A percentile compares a stretch with the other conserved stretches of the same genome.
Conservation (phyloP, 1,140 invertebrate genomes). For the Drosophila funebris region DNA sequence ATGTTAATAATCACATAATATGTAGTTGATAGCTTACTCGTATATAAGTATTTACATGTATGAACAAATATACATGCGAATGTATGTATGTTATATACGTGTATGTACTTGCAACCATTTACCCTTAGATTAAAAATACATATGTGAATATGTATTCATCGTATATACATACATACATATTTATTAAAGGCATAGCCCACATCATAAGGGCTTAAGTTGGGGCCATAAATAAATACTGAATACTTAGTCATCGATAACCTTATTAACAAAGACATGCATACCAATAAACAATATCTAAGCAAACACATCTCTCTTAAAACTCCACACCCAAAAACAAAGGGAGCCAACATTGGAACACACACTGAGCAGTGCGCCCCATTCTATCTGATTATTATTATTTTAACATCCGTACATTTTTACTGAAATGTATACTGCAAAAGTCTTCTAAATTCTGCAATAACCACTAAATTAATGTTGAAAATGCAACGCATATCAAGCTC, state of each 20-base stretch:
- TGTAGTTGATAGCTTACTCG: constrained; percentile 62
- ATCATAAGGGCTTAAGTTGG: constrained; percentile 17
- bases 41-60: neutral
- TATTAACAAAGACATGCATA: neutral
- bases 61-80: neutral
- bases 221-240: constrained; percentile 27
- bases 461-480: constrained; percentile 49
- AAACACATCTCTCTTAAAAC: neutral
- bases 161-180: constrained; percentile 8
- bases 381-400: neutral
- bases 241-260: constrained; percentile 21
- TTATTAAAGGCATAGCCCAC: constrained; percentile 21
- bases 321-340: too few species aligned
- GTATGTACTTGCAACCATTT: neutral
- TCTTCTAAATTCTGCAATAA: constrained; percentile 36
- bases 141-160: constrained; percentile 9
- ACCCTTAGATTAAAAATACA: constrained; percentile 4
- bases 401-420: neutral
- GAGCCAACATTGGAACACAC: neutral
- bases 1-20: constrained; percentile 49
- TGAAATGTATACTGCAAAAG: neutral
- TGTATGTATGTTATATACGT: neutral
- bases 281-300: neutral
- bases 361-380: too few species aligned
- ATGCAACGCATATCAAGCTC: constrained; percentile 79